A percentile compares a stretch with the other conserved stretches of the same genome.
Conservation (phyloP, 1,140 invertebrate genomes). For the Calliphora vicina region DNA sequence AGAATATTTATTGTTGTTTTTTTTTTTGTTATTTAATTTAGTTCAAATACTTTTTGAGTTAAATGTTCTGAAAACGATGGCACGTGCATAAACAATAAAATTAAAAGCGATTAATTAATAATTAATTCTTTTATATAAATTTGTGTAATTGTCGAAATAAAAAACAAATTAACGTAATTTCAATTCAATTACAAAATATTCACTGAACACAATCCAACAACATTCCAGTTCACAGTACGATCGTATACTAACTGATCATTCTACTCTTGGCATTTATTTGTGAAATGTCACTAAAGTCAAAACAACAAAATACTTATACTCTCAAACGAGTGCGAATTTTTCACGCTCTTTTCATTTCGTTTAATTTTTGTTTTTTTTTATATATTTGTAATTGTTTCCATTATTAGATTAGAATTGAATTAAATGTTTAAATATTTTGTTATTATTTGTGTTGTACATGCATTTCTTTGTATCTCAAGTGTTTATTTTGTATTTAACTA, state of each 20-base stretch:
- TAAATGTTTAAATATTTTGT: neutral
- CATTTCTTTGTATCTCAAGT: neutral
- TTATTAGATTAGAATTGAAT: neutral
- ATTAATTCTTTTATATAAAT: too few species aligned
- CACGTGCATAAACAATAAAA: neutral
- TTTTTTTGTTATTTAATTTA: neutral
- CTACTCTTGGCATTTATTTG: neutral
- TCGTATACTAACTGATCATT: neutral
- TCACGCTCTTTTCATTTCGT: neutral
- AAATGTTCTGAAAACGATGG: neutral
- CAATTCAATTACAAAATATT: neutral
- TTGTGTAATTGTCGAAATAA: too few species aligned
- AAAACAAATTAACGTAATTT: neutral
- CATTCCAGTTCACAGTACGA: slow-evolving; percentile 19
- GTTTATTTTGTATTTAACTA: too few species aligned
- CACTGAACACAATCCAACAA: neutral
- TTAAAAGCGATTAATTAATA: neutral
- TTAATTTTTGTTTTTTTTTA: neutral
- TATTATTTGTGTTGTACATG: neutral
- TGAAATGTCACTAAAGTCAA: neutral
- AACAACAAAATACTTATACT: neutral
- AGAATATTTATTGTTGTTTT: slow-evolving; percentile 33
- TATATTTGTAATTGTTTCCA: neutral
- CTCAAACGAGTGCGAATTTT: neutral
- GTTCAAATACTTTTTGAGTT: neutral